A percentile compares a stretch with the other conserved stretches of the same genome.
Evolutionary conservation across 2,113 vertebrate species (phyloP).

Genomic region (Dicentrarchus labrax): DNA sequence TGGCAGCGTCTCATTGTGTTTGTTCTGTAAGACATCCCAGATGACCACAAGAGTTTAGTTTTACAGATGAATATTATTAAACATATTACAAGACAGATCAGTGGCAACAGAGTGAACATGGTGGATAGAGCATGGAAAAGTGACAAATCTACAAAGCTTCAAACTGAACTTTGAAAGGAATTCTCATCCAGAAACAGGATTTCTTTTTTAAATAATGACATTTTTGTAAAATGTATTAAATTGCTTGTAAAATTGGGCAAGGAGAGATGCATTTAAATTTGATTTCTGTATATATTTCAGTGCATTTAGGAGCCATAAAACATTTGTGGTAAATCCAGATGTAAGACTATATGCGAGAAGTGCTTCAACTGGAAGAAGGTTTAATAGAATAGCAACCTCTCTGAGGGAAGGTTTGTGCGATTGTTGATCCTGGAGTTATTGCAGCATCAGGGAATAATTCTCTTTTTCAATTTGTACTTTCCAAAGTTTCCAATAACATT

Average conservation of each 20-base stretch:
- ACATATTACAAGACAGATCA: neutral
- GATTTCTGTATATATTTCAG: neutral
- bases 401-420: neutral
- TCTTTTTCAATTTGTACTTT: constrained; percentile 17
- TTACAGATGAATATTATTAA: neutral
- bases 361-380: neutral
- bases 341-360: neutral
- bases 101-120: neutral
- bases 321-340: neutral
- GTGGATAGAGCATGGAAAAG: neutral
- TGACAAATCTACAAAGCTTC: too few relatives aligned
- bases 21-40: constrained; percentile 12
- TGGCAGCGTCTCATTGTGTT: constrained; percentile 2
- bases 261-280: neutral
- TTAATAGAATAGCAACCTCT: neutral
- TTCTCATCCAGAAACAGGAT: neutral
- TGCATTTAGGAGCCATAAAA: neutral
- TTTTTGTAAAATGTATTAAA: constrained; percentile 3
- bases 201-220: too few relatives aligned
- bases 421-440: neutral
- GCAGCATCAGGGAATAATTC: neutral
- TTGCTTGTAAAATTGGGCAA: constrained; percentile 1
- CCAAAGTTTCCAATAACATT: neutral
- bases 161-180: neutral
- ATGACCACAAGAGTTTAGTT: neutral